Base-by-base conservation (phyloP, 2,888 invertebrate species). In the Dioctria linearis region DNA sequence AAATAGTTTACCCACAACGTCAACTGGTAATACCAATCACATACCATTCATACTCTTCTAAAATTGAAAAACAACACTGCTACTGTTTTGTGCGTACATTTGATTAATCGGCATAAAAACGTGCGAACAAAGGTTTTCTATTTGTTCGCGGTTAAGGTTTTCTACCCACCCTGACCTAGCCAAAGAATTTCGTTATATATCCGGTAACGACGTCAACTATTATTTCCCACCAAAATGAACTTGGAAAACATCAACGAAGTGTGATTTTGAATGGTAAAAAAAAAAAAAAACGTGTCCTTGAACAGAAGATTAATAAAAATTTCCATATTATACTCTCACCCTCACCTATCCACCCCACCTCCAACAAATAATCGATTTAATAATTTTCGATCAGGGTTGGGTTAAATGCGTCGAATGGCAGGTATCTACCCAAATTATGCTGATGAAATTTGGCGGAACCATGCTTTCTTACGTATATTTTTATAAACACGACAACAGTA, bases 41-140 rank as follows among this genome's bases (percentile, higher is more conserved):
- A 25, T 25, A 25, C 25, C 25, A 25, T 25, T 2, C 25, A 25
- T 25, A 25, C 25, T 1, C 54, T 8, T 54, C 54, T 54, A n/a
- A 54, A 54, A 54, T 54, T 11, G 2, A 3, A 54, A 54, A 46
- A 39, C 49, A 69, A 69, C 25, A 25, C 25, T 69, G 49, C 51
- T 51, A 69, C 51, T 69, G 49, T 54, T n/a, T n/a, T 51, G 69
- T 3, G 37, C 69, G 39, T 11, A 69, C 49, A 69, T 69, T 11
- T 46, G 69, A 51, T 51, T 69, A 69, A 69, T 69, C 69, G 40
- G 51, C 69, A 69, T 69, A 69, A 69, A 69, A 69, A 69, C 51
- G 69, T 69, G 69, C 51, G 51, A 37, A 51, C 69, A 5, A 39
- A 25, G 69, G 40, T 11, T 39, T 39, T 51, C 51, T 4, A 25